A percentile compares a stretch with the other conserved stretches of the same genome.
phyloP scores from a whole-genome alignment of 2,797 vertebrate species.

The Florisuga fusca region DNA sequence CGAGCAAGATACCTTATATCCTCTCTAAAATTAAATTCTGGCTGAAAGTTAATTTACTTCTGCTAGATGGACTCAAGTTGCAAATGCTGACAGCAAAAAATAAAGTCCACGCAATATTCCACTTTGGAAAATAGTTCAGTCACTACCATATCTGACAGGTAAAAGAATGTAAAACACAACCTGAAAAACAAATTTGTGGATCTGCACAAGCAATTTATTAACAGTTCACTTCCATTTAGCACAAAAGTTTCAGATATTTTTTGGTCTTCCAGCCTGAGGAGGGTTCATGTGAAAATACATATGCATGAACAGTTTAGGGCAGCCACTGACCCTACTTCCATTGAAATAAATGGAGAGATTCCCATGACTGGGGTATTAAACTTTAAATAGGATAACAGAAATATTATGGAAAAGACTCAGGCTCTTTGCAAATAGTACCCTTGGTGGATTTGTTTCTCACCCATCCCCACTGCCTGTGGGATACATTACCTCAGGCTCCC shows the following conservation, averaged over 20 bases:
- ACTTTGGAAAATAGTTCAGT: not conserved
- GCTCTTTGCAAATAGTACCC: not conserved
- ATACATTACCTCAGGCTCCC: constrained; percentile 20
- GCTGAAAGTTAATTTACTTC: constrained; percentile 27
- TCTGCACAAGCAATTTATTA: not conserved
- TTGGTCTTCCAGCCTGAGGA: not conserved
- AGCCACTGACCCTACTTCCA: not conserved
- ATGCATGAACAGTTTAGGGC: not conserved
- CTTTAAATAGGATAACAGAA: constrained; percentile 50
- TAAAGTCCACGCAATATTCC: not conserved
- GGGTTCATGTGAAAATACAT: not conserved
- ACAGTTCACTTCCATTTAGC: not conserved
- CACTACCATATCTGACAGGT: not conserved
- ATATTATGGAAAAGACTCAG: constrained; percentile 38
- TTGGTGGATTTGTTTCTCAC: constrained; percentile 62
- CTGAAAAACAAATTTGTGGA: not conserved
- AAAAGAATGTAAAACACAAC: not conserved
- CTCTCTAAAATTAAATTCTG: constrained; percentile 74
- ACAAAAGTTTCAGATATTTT: not conserved
- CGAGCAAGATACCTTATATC: constrained; percentile 57
- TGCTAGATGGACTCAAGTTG: constrained; percentile 5
- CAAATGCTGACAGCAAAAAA: constrained; percentile 7
- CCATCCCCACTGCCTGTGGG: constrained; percentile 53
- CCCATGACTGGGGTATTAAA: not conserved
- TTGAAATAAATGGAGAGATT: not conserved